phyloP scores from a whole-genome alignment of 2,888 invertebrate genomes.

The Pterobdella sp. region DNA sequence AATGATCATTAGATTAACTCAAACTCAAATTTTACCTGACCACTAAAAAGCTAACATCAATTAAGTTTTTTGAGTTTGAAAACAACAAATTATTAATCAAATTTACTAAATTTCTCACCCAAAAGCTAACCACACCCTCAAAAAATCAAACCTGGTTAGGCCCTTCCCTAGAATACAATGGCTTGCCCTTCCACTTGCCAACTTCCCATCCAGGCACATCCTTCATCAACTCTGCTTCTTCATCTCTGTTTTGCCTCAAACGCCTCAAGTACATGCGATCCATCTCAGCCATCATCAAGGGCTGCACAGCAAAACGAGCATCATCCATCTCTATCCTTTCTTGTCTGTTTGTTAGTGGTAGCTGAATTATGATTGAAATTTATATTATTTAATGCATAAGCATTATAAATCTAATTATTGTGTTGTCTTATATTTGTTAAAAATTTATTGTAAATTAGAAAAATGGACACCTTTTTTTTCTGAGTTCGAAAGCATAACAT shows the following conservation, averaged over 20 bases:
- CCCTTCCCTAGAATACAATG: conserved; percentile 62
- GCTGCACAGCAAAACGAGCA: conserved; percentile 66
- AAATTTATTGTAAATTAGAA: too few species aligned
- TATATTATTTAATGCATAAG: neutral
- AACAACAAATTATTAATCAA: too few species aligned
- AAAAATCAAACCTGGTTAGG: conserved; percentile 8
- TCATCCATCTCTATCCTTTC: conserved; percentile 66
- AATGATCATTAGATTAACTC: too few species aligned
- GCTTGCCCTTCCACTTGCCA: conserved; percentile 79
- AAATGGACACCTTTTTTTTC: neutral
- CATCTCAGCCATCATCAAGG: conserved; percentile 72
- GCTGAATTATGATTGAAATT: neutral
- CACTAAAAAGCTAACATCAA: too few species aligned
- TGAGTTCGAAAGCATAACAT: neutral
- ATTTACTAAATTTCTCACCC: too few species aligned
- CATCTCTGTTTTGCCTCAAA: conserved; percentile 68
- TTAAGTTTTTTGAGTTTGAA: too few species aligned
- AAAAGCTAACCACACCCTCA: too few species aligned
- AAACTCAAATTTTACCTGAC: too few species aligned
- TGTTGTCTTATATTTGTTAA: too few species aligned
- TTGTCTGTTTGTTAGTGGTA: conserved; percentile 34
- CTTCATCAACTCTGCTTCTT: conserved; percentile 77
- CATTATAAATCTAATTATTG: too few species aligned
- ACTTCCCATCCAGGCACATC: conserved; percentile 83
- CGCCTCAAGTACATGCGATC: conserved; percentile 73